Conservation (phyloP, 1,140 invertebrate species). For the Camponotus floridanus region DNA sequence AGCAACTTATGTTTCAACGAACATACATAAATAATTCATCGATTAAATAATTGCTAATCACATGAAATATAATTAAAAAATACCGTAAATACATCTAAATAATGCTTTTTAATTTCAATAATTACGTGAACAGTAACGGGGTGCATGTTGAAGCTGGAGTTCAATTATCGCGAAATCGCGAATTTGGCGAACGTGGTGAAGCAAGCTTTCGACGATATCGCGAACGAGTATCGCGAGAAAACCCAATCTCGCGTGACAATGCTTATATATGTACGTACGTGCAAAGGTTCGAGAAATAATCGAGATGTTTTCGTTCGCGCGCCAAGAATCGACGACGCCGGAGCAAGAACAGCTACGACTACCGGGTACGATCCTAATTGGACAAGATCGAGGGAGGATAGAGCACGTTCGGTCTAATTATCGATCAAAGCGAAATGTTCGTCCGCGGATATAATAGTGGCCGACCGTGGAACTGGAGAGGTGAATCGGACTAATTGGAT, state of each 20-base stretch:
- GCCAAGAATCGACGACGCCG: slow-evolving; percentile 24
- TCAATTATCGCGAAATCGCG: slow-evolving; percentile 17
- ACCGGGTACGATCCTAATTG: slow-evolving; percentile 79
- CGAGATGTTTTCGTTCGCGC: slow-evolving; percentile 28
- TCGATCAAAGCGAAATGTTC: slow-evolving; percentile 75
- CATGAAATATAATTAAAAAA: slow-evolving; percentile 1
- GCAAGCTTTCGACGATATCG: neutral
- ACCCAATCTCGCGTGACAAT: slow-evolving; percentile 22
- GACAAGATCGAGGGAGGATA: slow-evolving; percentile 78
- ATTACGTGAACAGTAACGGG: neutral
- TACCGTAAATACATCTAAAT: neutral
- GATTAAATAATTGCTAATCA: neutral
- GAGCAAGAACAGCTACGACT: slow-evolving; percentile 20
- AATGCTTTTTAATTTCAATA: neutral
- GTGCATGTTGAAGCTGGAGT: neutral
- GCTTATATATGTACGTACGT: neutral
- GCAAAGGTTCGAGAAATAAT: neutral
- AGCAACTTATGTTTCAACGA: neutral
- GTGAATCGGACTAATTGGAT: slow-evolving; percentile 70
- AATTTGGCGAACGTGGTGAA: neutral
- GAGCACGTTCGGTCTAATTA: slow-evolving; percentile 79
- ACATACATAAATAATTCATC: neutral
- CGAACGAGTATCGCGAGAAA: neutral
- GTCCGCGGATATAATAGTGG: slow-evolving; percentile 28
- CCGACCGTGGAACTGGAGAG: slow-evolving; percentile 51